Evolutionary conservation across 2,797 vertebrate genomes (phyloP).

Genomic region (Euthynnus affinis): DNA sequence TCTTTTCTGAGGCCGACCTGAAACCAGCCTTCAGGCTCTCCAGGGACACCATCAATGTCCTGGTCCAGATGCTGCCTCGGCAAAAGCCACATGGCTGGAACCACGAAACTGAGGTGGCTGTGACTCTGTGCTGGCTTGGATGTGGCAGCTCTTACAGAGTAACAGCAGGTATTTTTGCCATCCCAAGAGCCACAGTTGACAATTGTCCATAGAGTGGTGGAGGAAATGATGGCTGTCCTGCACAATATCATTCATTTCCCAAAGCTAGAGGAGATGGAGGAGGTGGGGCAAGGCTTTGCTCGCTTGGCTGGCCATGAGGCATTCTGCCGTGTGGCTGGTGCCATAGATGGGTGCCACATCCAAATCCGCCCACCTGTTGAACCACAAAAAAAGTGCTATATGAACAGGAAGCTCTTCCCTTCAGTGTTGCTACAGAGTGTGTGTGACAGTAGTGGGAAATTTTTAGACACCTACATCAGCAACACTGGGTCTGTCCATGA

Average conservation of each 20-base stretch:
- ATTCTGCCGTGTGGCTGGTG: neutral
- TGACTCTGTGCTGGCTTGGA: conserved; percentile 13
- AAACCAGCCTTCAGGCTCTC: no score
- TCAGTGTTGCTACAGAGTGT: neutral
- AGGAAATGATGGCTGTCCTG: no score
- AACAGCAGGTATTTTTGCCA: neutral
- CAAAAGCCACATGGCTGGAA: conserved; percentile 22
- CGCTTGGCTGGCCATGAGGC: neutral
- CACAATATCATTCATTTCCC: no score
- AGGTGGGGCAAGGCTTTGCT: neutral
- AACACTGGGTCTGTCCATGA: neutral
- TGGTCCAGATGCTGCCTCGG: conserved; percentile 32
- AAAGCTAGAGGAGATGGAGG: neutral
- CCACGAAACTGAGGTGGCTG: conserved; percentile 24
- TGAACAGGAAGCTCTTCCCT: neutral
- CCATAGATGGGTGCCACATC: neutral
- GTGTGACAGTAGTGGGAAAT: neutral
- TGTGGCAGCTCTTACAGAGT: conserved; percentile 11
- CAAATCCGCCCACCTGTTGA: neutral
- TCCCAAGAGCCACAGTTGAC: no score
- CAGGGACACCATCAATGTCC: neutral
- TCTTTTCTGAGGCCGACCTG: neutral
- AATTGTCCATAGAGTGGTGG: no score
- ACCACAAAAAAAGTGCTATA: neutral
- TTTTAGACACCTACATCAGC: neutral